Evolutionary conservation across 2,797 vertebrate species (phyloP).

Genomic region (Chlorospingus semifuscus): DNA sequence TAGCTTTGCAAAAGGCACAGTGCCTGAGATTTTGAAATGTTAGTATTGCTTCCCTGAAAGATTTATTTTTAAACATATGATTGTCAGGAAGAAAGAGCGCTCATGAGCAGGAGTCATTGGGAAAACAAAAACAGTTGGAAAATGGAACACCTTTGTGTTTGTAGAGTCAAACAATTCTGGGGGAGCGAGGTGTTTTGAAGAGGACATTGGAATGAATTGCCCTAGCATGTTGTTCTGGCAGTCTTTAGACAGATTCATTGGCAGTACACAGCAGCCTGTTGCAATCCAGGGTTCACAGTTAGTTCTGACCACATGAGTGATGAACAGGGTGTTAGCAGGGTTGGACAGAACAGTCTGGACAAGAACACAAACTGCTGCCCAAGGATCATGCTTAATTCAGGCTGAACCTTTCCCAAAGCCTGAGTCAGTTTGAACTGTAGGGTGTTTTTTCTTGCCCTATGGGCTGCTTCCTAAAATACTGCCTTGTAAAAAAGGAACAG

Average conservation of each 20-base stretch:
- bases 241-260: conserved; percentile 17
- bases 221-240: conserved; percentile 51
- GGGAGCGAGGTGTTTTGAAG: conserved; percentile 24
- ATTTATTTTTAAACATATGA: conserved; percentile 40
- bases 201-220: conserved; percentile 33
- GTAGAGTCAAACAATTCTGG: conserved; percentile 18
- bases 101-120: conserved; percentile 17
- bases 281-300: conserved; percentile 61
- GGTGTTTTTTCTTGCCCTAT: background rate
- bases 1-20: conserved; percentile 25
- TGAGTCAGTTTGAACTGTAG: background rate
- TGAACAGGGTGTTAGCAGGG: conserved; percentile 11
- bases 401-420: conserved; percentile 9
- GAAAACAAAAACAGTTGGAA: conserved; percentile 52
- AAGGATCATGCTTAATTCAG: background rate
- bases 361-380: conserved; percentile 17
- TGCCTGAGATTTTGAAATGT: conserved; percentile 46
- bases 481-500: background rate
- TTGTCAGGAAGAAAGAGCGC: conserved; percentile 41
- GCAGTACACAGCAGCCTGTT: conserved; percentile 39
- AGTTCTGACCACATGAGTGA: conserved; percentile 46
- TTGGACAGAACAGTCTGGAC: conserved; percentile 42
- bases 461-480: background rate
- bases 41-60: conserved; percentile 26
- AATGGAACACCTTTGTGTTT: conserved; percentile 47